Conservation (phyloP, 2,888 invertebrate species). For the Cryptosula pallasiana region DNA sequence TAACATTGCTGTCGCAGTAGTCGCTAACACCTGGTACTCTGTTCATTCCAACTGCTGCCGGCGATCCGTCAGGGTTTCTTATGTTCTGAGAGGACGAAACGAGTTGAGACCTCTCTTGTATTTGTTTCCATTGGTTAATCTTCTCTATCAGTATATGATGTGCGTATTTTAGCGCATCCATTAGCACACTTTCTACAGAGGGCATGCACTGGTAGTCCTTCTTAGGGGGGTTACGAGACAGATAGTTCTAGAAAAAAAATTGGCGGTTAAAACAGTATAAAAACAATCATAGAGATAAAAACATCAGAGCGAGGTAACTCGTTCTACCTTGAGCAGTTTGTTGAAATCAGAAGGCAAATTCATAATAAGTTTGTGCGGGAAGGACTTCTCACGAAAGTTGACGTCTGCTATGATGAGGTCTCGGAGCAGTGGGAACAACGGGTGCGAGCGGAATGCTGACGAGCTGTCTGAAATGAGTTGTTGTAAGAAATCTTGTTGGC, state of each 20-base stretch:
- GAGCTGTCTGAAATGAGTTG: conserved; percentile 45
- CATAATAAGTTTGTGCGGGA: conserved; percentile 49
- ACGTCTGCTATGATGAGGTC: conserved; percentile 52
- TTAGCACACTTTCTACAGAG: conserved; percentile 48
- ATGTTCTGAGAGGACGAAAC: not conserved
- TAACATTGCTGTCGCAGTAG: not conserved
- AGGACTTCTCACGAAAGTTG: conserved; percentile 49
- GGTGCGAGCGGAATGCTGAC: conserved; percentile 50
- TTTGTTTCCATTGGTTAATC: conserved; percentile 27
- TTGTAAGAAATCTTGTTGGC: conserved; percentile 38
- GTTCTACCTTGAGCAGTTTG: conserved; percentile 28
- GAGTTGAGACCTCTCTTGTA: not conserved
- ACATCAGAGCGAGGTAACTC: too few relatives aligned
- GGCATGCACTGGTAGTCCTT: conserved; percentile 45
- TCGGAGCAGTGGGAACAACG: conserved; percentile 48
- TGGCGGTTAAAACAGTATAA: too few relatives aligned
- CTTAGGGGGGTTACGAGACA: conserved; percentile 44
- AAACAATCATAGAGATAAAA: too few relatives aligned
- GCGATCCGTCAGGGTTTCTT: not conserved
- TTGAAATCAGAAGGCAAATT: conserved; percentile 50
- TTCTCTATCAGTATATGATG: conserved; percentile 50
- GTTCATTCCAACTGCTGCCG: not conserved
- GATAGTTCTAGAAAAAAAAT: conserved; percentile 50
- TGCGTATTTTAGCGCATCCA: conserved; percentile 50
- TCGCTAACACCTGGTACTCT: not conserved